These are phyloP conservation scores for Bombus huntii DNA, from an alignment of 1,140 invertebrate species.

Conservation along the genomic window DNA sequence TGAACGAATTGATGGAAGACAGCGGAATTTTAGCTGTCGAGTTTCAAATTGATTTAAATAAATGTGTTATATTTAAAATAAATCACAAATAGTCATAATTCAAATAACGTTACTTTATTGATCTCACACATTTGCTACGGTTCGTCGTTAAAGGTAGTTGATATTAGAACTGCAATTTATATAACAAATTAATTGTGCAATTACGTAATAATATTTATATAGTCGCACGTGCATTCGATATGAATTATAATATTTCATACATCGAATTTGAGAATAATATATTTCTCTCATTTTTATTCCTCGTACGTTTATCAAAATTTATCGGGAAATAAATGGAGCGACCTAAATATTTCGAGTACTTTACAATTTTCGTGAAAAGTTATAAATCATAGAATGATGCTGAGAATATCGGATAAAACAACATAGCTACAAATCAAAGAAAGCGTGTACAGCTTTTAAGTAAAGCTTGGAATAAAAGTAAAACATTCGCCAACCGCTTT, in stretches of 20 bases:
- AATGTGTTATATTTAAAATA: too few relatives aligned
- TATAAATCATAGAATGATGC: not conserved
- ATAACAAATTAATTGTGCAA: too few relatives aligned
- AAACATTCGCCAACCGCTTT: too few relatives aligned
- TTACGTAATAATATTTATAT: too few relatives aligned
- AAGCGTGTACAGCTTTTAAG: not conserved
- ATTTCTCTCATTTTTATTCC: not conserved
- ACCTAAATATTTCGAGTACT: not conserved
- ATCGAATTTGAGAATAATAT: not conserved
- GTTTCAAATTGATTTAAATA: too few relatives aligned
- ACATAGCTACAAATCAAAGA: not conserved
- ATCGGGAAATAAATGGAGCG: not conserved
- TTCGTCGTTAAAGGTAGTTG: too few relatives aligned
- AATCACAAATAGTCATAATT: too few relatives aligned
- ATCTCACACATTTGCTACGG: too few relatives aligned
- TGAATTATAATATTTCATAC: too few relatives aligned
- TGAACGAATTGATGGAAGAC: not conserved
- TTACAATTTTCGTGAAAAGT: not conserved
- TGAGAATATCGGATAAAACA: not conserved
- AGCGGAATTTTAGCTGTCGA: slow-evolving; percentile 29
- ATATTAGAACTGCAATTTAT: too few relatives aligned
- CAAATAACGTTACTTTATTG: too few relatives aligned
- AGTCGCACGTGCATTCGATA: too few relatives aligned
- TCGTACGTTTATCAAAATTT: not conserved
- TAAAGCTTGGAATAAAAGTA: not conserved